Base-by-base conservation (phyloP, 2,113 vertebrate species). In the Engystomops pustulosus region DNA sequence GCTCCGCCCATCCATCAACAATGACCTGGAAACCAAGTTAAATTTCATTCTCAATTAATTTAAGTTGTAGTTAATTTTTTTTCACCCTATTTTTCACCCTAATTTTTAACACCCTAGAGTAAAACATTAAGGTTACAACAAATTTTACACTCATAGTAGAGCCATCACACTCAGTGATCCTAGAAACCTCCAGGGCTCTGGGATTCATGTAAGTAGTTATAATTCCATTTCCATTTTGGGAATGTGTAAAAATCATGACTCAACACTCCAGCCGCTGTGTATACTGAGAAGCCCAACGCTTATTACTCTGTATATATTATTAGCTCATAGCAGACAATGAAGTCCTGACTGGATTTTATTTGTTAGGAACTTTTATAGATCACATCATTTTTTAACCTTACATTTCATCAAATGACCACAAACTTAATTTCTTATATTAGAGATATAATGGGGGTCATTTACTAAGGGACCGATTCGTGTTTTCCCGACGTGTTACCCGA, bases 171-270 rank as follows among this genome's bases (percentile, higher is more conserved):
- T 65, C 3, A 68, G 17, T 20, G 32, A 20, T 20, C 17, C 4
- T n/a, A 36, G 8, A 36, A 25, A 69, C 30, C 34, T n/a, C 30
- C 34, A 10, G 15, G 18, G 18, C 36, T 23, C 36, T 10, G 8
- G 38, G 25, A 25, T 41, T 41, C n/a, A 25, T 41, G 68, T n/a
- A 45, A 72, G 12, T 27, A 45, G 69, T 11, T 45, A 25, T 72
- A 45, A 44, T 72, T 72, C 44, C 69, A 47, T 72, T 72, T 72
- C 69, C 69, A 71, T 71, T 71, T 71, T 71, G 41, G 69, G 69
- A 72, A 47, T 72, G 41, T 72, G 69, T 25, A 25, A 47, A 72
- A 72, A 27, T 15, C 41, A 30, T 72, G 69, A 47, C 38, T 72
- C 69, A 72, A 72, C 23, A 45, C 12, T 65, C 32, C 30, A 65